Evolutionary conservation across 2,113 vertebrate species (phyloP), one percentile per base, ranked within the genome.

Genomic region (Condylura cristata): DNA sequence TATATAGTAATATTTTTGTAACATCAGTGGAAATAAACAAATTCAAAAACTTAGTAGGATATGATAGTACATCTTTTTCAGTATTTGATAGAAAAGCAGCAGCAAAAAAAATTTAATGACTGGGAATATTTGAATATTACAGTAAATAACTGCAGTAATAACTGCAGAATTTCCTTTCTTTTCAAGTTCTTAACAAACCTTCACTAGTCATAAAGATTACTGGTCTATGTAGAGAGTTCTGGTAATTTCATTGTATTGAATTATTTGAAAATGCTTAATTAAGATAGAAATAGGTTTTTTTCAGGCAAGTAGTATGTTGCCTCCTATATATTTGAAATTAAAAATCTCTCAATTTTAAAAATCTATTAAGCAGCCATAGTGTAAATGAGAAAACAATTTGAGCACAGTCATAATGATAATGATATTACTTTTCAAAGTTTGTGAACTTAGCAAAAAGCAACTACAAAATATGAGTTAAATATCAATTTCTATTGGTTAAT

Each of bases 141-240:
- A 76, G 11, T 91, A 92, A 85, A 14, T 91, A 92, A 85, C n/a
- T n/a, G n/a, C n/a, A n/a, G n/a, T 86, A 58, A 91, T 71, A 91
- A 82, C 41, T 93, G 7, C 20, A 58, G 26, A 70, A 51, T n/a
- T 30, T 10, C 8, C 8, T 9, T 79, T 86, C 4, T 68, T 93
- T 74, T 89, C n/a, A 79, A 58, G 24, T 3, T 22, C 20, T 66
- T 90, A 22, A 22, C 34, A 56, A 88, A 84, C 6, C 8, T 66
- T 66, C 63, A 66, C n/a, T 34, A 61, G 66, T 71, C 56, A 58
- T 48, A 90, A 26, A 81, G 39, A 76, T 89, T 90, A 66, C 3
- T 78, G 28, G 12, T 1, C 0, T 9, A 83, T 18, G 58, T 91
- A 86, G 51, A 12, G 37, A 83, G 91, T 63, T 89, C 10, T 17